phyloP scores from a whole-genome alignment of 2,888 invertebrate species.

The Xylota segnis region DNA sequence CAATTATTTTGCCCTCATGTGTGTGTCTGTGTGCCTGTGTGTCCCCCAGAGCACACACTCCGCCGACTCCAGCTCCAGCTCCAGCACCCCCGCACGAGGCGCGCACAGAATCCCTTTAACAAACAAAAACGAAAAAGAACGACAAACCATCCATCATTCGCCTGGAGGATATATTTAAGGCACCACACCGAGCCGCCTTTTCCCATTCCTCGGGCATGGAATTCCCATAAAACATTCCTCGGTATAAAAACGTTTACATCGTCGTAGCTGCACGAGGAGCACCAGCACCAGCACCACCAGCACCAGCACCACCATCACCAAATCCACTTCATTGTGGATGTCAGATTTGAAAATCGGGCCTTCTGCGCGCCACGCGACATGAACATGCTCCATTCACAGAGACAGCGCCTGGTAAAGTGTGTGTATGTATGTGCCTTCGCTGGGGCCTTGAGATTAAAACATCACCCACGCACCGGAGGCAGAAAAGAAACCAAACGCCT shows the following conservation, averaged over 20 bases:
- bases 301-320: slow-evolving; percentile 4
- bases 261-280: slow-evolving; percentile 21
- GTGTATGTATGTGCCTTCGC: slow-evolving; percentile 1
- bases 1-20: slow-evolving; percentile 35
- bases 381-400: slow-evolving; percentile 1
- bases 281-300: slow-evolving; percentile 6
- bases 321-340: slow-evolving; percentile 37
- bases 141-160: slow-evolving; percentile 38
- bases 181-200: slow-evolving; percentile 6
- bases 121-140: slow-evolving; percentile 1
- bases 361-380: not conserved
- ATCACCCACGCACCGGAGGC: slow-evolving; percentile 25
- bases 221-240: slow-evolving; percentile 17
- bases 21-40: not conserved
- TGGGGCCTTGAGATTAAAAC: slow-evolving; percentile 41
- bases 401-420: not conserved
- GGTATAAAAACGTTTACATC: slow-evolving; percentile 6
- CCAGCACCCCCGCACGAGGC: not conserved
- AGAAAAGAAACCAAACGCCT: slow-evolving; percentile 14
- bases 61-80: no score
- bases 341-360: slow-evolving; percentile 56
- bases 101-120: not conserved
- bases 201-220: not conserved
- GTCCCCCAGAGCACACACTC: not conserved
- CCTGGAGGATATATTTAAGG: slow-evolving; percentile 46